Evolutionary conservation across 2,797 vertebrate genomes (phyloP).

Genomic region (Rhyacichthys aspro): DNA sequence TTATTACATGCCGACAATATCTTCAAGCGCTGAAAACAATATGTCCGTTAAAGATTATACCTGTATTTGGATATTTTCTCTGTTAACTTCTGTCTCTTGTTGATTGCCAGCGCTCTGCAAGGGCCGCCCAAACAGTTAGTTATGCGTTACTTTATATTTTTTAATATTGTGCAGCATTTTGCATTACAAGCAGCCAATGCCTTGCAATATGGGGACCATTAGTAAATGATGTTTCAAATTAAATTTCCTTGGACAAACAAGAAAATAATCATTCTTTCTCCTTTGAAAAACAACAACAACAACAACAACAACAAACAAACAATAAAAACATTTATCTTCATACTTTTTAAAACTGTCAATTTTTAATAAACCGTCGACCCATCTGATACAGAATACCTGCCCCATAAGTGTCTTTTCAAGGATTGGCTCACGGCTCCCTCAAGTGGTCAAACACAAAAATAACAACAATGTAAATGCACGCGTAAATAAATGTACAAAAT

Average conservation of each 20-base stretch:
- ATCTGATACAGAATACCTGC: neutral
- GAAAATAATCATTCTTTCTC: too few species aligned
- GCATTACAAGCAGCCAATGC: too few species aligned
- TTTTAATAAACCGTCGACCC: neutral
- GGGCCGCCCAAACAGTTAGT: constrained; percentile 29
- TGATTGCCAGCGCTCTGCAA: neutral
- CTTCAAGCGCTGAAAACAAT: too few species aligned
- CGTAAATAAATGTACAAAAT: neutral
- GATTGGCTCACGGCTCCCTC: constrained; percentile 36
- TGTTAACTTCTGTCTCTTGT: constrained; percentile 56
- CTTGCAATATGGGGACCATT: too few species aligned
- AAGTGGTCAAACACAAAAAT: constrained; percentile 34
- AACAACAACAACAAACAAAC: too few species aligned
- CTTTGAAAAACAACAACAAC: too few species aligned
- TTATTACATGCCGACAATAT: too few species aligned
- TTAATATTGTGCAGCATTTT: too few species aligned
- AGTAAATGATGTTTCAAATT: too few species aligned
- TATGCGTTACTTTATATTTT: neutral
- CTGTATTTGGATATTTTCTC: constrained; percentile 54
- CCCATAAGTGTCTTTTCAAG: neutral
- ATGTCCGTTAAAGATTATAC: neutral
- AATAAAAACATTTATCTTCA: neutral
- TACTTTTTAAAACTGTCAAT: neutral
- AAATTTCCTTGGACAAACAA: too few species aligned
- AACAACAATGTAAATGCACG: neutral